phyloP scores from a whole-genome alignment of 2,113 vertebrate species.

The Tetrax tetrax region DNA sequence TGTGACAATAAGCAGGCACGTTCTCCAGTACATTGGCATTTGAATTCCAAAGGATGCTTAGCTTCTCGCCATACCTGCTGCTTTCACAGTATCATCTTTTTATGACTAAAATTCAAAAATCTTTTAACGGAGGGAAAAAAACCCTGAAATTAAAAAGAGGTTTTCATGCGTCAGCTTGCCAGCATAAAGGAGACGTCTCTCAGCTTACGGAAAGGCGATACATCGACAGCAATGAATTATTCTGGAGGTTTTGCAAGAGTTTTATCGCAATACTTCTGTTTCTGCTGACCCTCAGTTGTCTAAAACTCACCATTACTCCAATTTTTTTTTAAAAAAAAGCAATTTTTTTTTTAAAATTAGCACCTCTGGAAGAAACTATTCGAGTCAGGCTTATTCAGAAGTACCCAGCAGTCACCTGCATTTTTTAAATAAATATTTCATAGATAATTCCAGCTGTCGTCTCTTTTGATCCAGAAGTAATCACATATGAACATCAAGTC shows the following conservation, averaged over 20 bases:
- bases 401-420: background rate
- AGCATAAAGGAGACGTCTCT: slow-evolving; percentile 20
- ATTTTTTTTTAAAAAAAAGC: background rate
- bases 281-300: background rate
- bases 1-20: slow-evolving; percentile 53
- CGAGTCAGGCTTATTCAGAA: background rate
- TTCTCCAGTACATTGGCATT: slow-evolving; percentile 39
- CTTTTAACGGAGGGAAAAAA: slow-evolving; percentile 48
- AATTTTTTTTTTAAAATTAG: background rate
- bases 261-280: background rate
- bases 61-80: slow-evolving; percentile 56
- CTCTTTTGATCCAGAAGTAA: slow-evolving; percentile 50
- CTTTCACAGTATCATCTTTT: slow-evolving; percentile 43
- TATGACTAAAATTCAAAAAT: slow-evolving; percentile 64
- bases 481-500: background rate
- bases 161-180: slow-evolving; percentile 47
- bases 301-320: background rate
- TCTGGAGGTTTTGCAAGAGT: background rate
- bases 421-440: background rate
- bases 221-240: background rate
- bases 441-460: background rate
- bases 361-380: background rate
- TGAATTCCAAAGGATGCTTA: slow-evolving; percentile 60
- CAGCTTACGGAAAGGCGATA: background rate
- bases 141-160: slow-evolving; percentile 59